Conservation (phyloP, 2,797 vertebrate genomes). For the Danionella dracula region DNA sequence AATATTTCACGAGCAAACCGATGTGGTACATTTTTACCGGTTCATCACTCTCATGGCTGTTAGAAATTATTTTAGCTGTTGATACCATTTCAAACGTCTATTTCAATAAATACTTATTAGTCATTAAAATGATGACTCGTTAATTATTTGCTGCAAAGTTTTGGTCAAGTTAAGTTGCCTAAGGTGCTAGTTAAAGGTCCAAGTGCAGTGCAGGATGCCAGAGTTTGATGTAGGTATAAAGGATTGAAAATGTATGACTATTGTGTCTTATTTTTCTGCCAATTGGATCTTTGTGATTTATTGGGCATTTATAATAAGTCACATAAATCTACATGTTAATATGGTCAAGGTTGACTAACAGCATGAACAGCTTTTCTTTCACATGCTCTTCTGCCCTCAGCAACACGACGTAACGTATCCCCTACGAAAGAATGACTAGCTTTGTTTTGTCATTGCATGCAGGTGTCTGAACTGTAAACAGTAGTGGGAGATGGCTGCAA, state of each 20-base stretch:
- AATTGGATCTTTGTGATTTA: background rate
- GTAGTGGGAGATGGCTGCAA: slow-evolving; percentile 90
- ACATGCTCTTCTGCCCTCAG: background rate
- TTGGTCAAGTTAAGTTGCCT: background rate
- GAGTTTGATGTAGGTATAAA: too few relatives aligned
- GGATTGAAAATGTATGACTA: too few relatives aligned
- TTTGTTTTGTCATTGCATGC: slow-evolving; percentile 2
- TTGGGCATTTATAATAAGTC: background rate
- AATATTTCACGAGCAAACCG: background rate
- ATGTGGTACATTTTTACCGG: slow-evolving; percentile 18
- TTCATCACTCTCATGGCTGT: slow-evolving; percentile 14
- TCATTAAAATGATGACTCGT: too few relatives aligned
- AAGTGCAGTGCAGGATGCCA: background rate
- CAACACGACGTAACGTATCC: background rate
- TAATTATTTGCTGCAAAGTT: background rate
- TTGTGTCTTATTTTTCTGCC: too few relatives aligned
- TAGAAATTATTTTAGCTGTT: background rate
- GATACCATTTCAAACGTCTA: too few relatives aligned
- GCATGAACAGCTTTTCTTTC: too few relatives aligned
- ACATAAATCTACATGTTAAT: background rate
- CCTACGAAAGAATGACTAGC: background rate
- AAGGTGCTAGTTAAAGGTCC: slow-evolving; percentile 11
- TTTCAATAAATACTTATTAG: too few relatives aligned
- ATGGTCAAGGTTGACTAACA: too few relatives aligned
- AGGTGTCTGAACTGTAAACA: slow-evolving; percentile 61